phyloP scores from a whole-genome alignment of 1,140 invertebrate species.

The Heterodera carotae region DNA sequence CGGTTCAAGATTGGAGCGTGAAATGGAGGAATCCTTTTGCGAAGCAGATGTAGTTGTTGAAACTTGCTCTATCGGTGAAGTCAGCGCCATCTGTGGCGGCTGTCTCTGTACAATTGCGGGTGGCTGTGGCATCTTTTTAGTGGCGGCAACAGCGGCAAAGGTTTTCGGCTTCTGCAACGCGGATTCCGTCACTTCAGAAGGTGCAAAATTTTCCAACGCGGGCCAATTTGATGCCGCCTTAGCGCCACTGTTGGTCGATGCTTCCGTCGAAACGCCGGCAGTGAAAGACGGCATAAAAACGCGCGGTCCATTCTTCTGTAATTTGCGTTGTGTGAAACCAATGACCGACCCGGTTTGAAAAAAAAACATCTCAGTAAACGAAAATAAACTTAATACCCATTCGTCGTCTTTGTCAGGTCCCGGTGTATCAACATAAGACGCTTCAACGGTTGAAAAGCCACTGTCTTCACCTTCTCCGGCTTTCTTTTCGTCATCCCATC shows the following conservation, averaged over 20 bases:
- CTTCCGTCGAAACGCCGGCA: background rate
- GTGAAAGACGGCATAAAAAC: conserved; percentile 15
- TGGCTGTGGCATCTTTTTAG: conserved; percentile 8
- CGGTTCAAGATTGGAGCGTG: too few relatives aligned
- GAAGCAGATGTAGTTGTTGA: background rate
- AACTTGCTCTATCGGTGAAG: background rate
- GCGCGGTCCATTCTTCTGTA: conserved; percentile 18
- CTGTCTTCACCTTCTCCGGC: background rate
- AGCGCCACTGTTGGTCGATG: background rate
- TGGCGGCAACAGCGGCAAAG: conserved; percentile 27
- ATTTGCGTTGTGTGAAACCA: background rate
- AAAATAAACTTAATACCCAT: conserved; percentile 11
- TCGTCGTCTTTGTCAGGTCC: conserved; percentile 11
- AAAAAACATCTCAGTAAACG: too few relatives aligned
- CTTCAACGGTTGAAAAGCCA: conserved; percentile 8
- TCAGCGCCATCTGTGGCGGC: conserved; percentile 5
- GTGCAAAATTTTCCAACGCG: background rate
- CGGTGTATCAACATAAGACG: background rate
- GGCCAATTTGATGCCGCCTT: conserved; percentile 16
- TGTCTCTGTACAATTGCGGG: background rate
- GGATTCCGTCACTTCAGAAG: background rate
- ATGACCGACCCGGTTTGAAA: too few relatives aligned
- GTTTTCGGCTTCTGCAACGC: conserved; percentile 24
- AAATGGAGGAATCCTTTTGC: conserved; percentile 5
- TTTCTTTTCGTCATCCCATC: conserved; percentile 8